A percentile compares a stretch with the other conserved stretches of the same genome.
These are phyloP conservation scores for Polymixis lichenea DNA, from an alignment of 2,888 invertebrate species.

Conservation along the genomic window DNA sequence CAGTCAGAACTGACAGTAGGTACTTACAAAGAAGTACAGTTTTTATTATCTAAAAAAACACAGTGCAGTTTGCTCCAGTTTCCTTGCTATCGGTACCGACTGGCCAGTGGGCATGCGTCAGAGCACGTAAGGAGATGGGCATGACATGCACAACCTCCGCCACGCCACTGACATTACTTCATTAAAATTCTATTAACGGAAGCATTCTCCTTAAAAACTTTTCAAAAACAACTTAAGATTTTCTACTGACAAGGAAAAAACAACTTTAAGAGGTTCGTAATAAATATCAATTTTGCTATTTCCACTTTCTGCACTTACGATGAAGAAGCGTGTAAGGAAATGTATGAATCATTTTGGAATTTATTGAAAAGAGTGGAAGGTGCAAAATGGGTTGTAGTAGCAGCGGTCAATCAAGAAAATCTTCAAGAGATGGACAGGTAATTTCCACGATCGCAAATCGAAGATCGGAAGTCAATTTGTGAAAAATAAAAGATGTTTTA, in stretches of 20 bases:
- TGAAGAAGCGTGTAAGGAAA: neutral
- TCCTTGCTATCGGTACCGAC: slow-evolving; percentile 72
- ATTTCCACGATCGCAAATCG: slow-evolving; percentile 79
- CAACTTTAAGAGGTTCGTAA: neutral
- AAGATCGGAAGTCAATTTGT: slow-evolving; percentile 84
- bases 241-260: slow-evolving; percentile 54
- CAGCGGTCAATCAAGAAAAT: slow-evolving; percentile 74
- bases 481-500: slow-evolving; percentile 67
- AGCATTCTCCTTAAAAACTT: slow-evolving; percentile 84
- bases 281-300: slow-evolving; percentile 53
- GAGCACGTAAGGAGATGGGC: slow-evolving; percentile 87
- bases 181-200: slow-evolving; percentile 91
- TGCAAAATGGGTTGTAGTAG: slow-evolving; percentile 60
- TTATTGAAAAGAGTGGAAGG: slow-evolving; percentile 47
- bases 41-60: neutral
- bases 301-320: slow-evolving; percentile 7
- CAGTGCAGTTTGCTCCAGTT: slow-evolving; percentile 67
- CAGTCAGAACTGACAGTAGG: neutral
- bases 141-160: slow-evolving; percentile 88
- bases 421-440: slow-evolving; percentile 77
- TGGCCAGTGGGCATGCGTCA: slow-evolving; percentile 77
- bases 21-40: no score
- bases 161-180: slow-evolving; percentile 87
- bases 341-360: slow-evolving; percentile 52
- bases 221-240: slow-evolving; percentile 55